Conservation (phyloP, 2,888 invertebrate genomes). For the Pseudolycoriella hygida region DNA sequence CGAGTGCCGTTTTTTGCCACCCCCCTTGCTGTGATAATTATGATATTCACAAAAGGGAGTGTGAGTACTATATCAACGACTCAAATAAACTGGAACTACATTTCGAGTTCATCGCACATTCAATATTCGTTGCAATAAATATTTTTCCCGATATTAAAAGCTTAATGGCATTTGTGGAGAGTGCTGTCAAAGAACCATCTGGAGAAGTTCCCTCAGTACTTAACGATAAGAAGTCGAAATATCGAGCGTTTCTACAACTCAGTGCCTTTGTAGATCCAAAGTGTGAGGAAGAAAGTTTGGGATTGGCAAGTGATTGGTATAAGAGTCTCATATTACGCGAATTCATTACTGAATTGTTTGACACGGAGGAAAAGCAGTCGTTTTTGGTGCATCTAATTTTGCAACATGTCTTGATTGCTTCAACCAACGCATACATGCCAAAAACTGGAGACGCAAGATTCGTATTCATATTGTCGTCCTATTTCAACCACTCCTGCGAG, state of each 20-base stretch:
- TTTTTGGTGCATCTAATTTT: conserved; percentile 3
- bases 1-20: not conserved
- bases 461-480: too few species aligned
- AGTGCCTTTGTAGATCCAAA: not conserved
- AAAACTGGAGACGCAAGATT: too few species aligned
- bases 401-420: not conserved
- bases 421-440: too few species aligned
- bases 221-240: not conserved
- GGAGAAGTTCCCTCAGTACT: not conserved
- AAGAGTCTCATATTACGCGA: too few species aligned
- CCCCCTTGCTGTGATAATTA: not conserved
- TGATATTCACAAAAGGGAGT: not conserved
- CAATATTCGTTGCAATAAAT: not conserved
- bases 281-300: not conserved
- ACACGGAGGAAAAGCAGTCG: not conserved
- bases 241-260: conserved; percentile 1
- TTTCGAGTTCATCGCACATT: not conserved
- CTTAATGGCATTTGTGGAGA: not conserved
- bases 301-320: not conserved
- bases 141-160: not conserved
- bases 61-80: not conserved
- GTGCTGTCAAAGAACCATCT: not conserved
- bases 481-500: too few species aligned
- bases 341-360: not conserved
- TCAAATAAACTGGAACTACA: too few species aligned